These are phyloP conservation scores for Synergus umbraculus DNA, from an alignment of 2,888 invertebrate species.

Conservation along the genomic window DNA sequence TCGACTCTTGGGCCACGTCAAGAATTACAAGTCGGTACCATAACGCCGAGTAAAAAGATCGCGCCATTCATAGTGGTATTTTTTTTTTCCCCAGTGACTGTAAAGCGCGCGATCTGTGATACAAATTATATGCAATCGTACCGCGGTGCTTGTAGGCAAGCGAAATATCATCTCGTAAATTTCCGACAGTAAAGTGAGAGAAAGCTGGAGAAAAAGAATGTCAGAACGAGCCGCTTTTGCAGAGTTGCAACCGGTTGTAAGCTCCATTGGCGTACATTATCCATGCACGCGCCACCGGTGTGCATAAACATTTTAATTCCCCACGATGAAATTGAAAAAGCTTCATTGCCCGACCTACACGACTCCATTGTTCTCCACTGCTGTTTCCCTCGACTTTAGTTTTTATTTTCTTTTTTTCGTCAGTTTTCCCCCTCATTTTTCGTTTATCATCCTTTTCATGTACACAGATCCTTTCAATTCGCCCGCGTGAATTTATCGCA, in stretches of 20 bases:
- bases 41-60: slow-evolving; percentile 19
- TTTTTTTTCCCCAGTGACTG: slow-evolving; percentile 41
- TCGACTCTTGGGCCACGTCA: neutral
- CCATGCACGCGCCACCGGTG: slow-evolving; percentile 39
- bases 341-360: slow-evolving; percentile 2
- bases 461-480: slow-evolving; percentile 7
- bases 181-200: slow-evolving; percentile 42
- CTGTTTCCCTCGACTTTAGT: neutral
- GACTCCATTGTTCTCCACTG: neutral
- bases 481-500: slow-evolving; percentile 14
- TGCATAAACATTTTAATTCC: slow-evolving; percentile 56
- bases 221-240: slow-evolving; percentile 34
- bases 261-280: slow-evolving; percentile 47
- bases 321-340: slow-evolving; percentile 54
- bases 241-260: slow-evolving; percentile 31
- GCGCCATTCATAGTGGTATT: slow-evolving; percentile 8
- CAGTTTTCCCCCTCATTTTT: neutral
- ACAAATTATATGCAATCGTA: slow-evolving; percentile 56
- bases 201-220: slow-evolving; percentile 42
- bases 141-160: slow-evolving; percentile 44
- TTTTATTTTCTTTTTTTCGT: neutral
- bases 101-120: slow-evolving; percentile 41
- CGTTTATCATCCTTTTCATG: slow-evolving; percentile 31
- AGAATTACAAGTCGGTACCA: slow-evolving; percentile 5
- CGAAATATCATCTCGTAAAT: slow-evolving; percentile 58